These are phyloP conservation scores for Mycteria americana DNA, from an alignment of 2,797 vertebrate species.

Conservation along the genomic window DNA sequence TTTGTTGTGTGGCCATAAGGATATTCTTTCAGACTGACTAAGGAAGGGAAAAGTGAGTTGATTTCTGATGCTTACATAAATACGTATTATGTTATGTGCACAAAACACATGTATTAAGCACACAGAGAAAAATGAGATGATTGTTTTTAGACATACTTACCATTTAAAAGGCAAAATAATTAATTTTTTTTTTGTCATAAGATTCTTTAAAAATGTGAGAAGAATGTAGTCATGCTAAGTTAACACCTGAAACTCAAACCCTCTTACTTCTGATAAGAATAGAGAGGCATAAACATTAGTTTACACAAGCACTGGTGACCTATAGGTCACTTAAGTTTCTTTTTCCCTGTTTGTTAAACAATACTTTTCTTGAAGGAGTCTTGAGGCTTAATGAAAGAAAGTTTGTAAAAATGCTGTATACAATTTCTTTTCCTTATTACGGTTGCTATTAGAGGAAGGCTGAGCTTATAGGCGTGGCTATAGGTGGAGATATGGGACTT, in stretches of 20 bases:
- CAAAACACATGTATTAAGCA: neutral
- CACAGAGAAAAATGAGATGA: neutral
- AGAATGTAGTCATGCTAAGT: neutral
- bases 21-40: neutral
- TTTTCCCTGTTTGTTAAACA: neutral
- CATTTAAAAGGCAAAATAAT: neutral
- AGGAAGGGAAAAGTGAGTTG: neutral
- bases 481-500: neutral
- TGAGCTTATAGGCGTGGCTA: neutral
- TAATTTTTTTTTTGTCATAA: neutral
- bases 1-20: neutral
- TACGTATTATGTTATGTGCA: neutral
- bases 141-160: neutral
- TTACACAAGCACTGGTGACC: neutral
- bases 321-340: neutral
- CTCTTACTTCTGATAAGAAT: neutral
- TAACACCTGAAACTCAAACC: neutral
- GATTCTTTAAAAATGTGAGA: neutral
- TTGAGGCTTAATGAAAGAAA: neutral
- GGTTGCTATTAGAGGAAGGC: neutral
- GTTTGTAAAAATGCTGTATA: neutral
- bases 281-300: neutral
- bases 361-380: neutral
- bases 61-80: neutral
- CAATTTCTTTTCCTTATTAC: neutral